Evolutionary conservation across 2,797 vertebrate species (phyloP).

Genomic region (Myotis myotis): DNA sequence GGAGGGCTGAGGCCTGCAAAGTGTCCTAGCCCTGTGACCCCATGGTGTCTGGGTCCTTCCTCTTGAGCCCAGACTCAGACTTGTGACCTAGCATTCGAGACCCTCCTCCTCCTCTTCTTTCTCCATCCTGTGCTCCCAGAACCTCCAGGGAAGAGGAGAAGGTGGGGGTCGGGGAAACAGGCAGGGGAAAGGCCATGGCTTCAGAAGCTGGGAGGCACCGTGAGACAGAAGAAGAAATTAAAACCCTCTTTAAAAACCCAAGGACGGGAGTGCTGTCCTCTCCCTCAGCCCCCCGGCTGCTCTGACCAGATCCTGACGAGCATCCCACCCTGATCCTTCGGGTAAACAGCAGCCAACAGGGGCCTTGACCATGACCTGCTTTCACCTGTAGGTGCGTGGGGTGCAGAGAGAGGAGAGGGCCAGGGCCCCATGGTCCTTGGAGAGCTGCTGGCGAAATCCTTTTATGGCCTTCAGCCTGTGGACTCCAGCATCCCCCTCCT

Average conservation of each 20-base stretch:
- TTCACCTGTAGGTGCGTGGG: not conserved
- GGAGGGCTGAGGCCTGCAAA: not conserved
- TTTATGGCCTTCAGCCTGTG: not conserved
- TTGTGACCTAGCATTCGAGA: not conserved
- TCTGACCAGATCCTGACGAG: not conserved
- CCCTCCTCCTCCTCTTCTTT: not conserved
- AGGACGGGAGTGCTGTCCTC: not conserved
- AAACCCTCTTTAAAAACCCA: not conserved
- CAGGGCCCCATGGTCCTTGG: not conserved
- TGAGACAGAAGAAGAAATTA: not conserved
- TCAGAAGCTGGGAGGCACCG: not conserved
- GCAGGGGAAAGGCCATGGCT: not conserved
- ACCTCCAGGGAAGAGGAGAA: not conserved
- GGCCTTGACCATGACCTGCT: not conserved
- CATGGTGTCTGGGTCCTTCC: not conserved
- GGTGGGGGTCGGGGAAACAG: not conserved
- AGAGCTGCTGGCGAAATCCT: not conserved
- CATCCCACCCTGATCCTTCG: fast-evolving
- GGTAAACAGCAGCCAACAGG: not conserved
- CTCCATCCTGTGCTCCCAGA: not conserved
- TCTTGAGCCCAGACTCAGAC: not conserved
- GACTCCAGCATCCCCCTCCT: not conserved
- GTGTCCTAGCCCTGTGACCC: not conserved
- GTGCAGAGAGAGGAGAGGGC: too few relatives aligned
- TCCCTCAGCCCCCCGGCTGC: not conserved